A percentile compares a stretch with the other conserved stretches of the same genome.
Conservation (phyloP, 2,113 vertebrate genomes). For the Zosterops pallidus region DNA sequence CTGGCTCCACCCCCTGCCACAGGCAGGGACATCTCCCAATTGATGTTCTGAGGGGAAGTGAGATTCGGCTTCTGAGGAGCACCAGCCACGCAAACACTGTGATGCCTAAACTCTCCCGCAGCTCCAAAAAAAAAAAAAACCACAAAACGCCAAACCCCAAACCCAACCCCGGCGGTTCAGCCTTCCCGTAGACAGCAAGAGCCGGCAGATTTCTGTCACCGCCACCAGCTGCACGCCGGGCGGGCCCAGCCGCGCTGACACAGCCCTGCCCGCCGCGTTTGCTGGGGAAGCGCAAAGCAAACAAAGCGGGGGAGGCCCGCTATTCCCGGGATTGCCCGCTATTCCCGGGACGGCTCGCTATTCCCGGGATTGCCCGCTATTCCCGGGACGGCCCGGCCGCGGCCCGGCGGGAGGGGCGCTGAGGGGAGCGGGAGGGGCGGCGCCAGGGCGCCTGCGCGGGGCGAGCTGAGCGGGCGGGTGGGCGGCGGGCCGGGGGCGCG, state of each 20-base stretch:
- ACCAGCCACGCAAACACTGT: fast-evolving
- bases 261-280: background rate
- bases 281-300: background rate
- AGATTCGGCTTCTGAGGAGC: background rate
- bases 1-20: background rate
- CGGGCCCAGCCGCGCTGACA: background rate
- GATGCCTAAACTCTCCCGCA: background rate
- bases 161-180: too few relatives aligned
- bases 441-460: background rate
- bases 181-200: fast-evolving
- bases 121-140: background rate
- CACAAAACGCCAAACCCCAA: too few relatives aligned
- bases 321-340: background rate
- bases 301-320: background rate
- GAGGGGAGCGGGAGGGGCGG: background rate
- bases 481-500: background rate
- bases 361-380: fast-evolving
- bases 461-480: background rate
- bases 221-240: fast-evolving
- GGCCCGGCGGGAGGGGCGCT: background rate
- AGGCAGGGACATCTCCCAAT: background rate
- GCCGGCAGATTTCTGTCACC: background rate
- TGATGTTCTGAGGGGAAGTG: background rate
- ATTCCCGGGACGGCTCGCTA: fast-evolving
- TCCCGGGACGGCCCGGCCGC: fast-evolving